Evolutionary conservation across 1,140 invertebrate species (phyloP).

Genomic region (Gyrodactylus bullatarudis): DNA sequence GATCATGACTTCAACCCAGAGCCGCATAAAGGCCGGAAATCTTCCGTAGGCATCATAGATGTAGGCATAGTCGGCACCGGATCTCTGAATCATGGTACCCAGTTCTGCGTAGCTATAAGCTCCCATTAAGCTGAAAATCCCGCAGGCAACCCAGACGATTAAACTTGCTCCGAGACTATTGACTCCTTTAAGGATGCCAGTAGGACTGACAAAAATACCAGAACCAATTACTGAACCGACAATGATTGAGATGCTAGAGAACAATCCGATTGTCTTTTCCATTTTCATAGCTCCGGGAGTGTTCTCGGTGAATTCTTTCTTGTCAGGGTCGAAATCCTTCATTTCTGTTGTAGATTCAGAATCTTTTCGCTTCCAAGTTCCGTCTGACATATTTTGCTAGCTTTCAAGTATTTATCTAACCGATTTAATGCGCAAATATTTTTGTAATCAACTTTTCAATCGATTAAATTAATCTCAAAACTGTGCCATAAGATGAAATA

Average conservation of each 20-base stretch:
- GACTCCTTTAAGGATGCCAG: slow-evolving; percentile 40
- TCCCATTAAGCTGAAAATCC: slow-evolving; percentile 36
- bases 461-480: neutral
- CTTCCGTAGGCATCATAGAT: slow-evolving; percentile 12
- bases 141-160: slow-evolving; percentile 43
- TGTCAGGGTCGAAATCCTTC: too few relatives aligned
- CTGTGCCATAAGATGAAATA: neutral
- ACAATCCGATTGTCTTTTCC: slow-evolving; percentile 14
- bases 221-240: slow-evolving; percentile 25
- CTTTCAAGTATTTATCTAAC: too few relatives aligned
- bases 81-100: slow-evolving; percentile 15
- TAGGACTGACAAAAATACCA: slow-evolving; percentile 78
- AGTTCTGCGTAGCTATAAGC: slow-evolving; percentile 18
- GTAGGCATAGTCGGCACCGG: slow-evolving; percentile 18
- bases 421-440: too few relatives aligned
- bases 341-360: neutral
- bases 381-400: neutral
- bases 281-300: slow-evolving; percentile 10
- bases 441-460: too few relatives aligned
- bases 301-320: neutral
- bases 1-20: slow-evolving; percentile 17
- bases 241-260: slow-evolving; percentile 17
- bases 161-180: slow-evolving; percentile 52
- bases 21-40: slow-evolving; percentile 11
- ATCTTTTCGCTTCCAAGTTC: neutral